phyloP scores from a whole-genome alignment of 2,113 vertebrate species.

The Cyprinodon tularosa region DNA sequence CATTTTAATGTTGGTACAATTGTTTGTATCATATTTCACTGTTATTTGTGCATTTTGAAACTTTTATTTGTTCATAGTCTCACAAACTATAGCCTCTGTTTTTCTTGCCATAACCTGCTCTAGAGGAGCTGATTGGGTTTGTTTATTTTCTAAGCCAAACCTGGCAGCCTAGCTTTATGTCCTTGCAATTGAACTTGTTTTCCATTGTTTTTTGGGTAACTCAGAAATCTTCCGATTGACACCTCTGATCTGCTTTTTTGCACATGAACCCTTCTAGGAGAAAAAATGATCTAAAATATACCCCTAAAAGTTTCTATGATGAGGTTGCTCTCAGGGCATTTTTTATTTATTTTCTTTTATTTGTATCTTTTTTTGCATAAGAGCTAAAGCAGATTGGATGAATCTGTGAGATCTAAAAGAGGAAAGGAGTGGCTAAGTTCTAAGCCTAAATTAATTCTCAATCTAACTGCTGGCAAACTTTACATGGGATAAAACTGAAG shows the following conservation, averaged over 20 bases:
- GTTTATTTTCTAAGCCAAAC: background rate
- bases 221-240: background rate
- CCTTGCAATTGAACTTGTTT: background rate
- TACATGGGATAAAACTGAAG: slow-evolving; percentile 72
- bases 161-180: background rate
- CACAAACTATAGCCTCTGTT: too few species aligned
- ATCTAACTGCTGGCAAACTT: slow-evolving; percentile 73
- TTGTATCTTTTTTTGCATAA: background rate
- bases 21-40: background rate
- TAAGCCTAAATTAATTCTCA: slow-evolving; percentile 74
- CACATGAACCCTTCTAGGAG: background rate
- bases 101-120: too few species aligned
- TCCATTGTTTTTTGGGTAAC: background rate
- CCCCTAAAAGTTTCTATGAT: slow-evolving; percentile 2
- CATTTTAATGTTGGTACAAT: too few species aligned
- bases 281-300: background rate
- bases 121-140: too few species aligned
- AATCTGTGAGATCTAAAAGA: slow-evolving; percentile 57
- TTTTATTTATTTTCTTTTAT: slow-evolving; percentile 2
- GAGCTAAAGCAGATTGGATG: slow-evolving; percentile 41
- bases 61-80: too few species aligned
- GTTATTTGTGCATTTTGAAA: too few species aligned
- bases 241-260: background rate
- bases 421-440: slow-evolving; percentile 52
- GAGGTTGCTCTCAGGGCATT: slow-evolving; percentile 18